These are phyloP conservation scores for Drosophila gaucha DNA, from an alignment of 2,888 invertebrate genomes.

Conservation along the genomic window DNA sequence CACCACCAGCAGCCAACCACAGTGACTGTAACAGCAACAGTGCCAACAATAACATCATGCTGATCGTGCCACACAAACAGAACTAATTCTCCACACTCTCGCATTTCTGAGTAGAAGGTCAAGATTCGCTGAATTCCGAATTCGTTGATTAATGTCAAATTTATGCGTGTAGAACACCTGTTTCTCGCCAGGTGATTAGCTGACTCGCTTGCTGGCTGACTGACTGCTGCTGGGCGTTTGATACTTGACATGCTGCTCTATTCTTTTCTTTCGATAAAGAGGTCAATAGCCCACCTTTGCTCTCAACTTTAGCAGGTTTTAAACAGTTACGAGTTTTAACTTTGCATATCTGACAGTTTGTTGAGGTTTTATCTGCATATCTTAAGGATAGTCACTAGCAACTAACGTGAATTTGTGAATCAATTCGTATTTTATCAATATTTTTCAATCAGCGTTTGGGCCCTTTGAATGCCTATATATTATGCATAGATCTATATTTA, in stretches of 20 bases:
- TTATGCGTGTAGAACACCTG: conserved; percentile 60
- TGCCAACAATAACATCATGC: conserved; percentile 32
- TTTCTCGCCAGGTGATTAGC: conserved; percentile 11
- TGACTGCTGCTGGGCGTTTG: conserved; percentile 27
- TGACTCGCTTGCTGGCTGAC: not conserved
- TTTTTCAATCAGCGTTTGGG: too few relatives aligned
- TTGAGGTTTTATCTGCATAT: conserved; percentile 1
- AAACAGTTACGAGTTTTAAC: conserved; percentile 3
- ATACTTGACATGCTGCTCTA: conserved; percentile 33
- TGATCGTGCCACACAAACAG: conserved; percentile 41
- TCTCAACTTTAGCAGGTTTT: not conserved
- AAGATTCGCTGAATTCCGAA: conserved; percentile 6
- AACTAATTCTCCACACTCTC: conserved; percentile 50
- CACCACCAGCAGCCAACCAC: not conserved
- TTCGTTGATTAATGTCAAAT: conserved; percentile 61
- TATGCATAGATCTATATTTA: not conserved
- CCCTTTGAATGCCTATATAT: not conserved
- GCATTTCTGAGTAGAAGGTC: conserved; percentile 37
- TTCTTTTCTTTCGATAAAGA: conserved; percentile 35
- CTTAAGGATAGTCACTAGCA: conserved; percentile 3
- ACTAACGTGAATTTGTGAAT: not conserved
- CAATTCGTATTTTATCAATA: not conserved
- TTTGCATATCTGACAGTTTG: conserved; percentile 25
- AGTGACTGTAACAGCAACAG: conserved; percentile 19
- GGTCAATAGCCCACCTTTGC: conserved; percentile 49